Evolutionary conservation across 2,888 invertebrate species (phyloP), one percentile per base, ranked within the genome.

Genomic region (Criorhina ranunculi): DNA sequence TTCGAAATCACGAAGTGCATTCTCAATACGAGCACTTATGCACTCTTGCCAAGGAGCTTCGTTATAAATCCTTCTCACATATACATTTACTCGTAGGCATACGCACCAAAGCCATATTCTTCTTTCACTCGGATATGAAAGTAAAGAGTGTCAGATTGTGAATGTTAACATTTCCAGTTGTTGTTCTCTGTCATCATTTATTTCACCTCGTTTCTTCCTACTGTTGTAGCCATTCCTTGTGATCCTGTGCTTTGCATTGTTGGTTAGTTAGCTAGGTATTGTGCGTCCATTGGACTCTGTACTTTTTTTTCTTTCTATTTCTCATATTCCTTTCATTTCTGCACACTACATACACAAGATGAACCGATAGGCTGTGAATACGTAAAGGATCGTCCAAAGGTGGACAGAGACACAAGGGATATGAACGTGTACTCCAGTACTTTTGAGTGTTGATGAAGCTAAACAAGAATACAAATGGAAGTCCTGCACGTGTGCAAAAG

Each of bases 241-340:
- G 19, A 42, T 64, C 42, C 60, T 42, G 31, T 33, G 29, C 37
- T 35, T 46, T 15, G 40, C 77, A 59, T 55, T 62, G 70, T 78
- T 55, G 42, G 49, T 53, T 72, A 59, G 57, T 72, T 72, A 59
- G 33, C 53, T 55, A 31, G 46, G 40, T 8, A 72, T 57, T 79
- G 46, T 64, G 55, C 57, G 55, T 35, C 31, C 31, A 64, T 35
- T 64, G 37, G 49, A 67, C 31, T 66, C 40, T 51, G 35, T 37
- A 17, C 9, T 12, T 15, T 19, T n/a, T 55, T 31, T 51, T 29
- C 11, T 9, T 6, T 53, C 8, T 40, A 12, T 40, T 19, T 15
- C 9, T 2, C 15, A 15, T 53, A 19, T 57, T 37, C 11, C 35
- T 53, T 51, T 46, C 42, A 55, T 12, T 33, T 53, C 46, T 55